These are phyloP conservation scores for Unio delphinus DNA, from an alignment of 2,888 invertebrate species.

Conservation along the genomic window DNA sequence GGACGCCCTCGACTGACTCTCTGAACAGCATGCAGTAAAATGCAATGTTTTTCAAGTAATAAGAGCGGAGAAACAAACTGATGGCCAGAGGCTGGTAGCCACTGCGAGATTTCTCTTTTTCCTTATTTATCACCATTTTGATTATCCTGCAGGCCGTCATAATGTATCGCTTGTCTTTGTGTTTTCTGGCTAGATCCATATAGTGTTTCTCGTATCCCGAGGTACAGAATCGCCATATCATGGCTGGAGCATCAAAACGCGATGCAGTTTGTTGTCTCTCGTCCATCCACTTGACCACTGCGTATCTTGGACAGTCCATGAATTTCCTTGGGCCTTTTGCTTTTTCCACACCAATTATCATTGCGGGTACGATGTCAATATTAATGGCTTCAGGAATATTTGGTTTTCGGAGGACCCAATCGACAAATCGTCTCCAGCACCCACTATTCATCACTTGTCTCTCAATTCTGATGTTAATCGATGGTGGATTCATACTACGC, in stretches of 20 bases:
- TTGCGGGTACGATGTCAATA: slow-evolving; percentile 39
- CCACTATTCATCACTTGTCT: background rate
- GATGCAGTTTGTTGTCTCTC: slow-evolving; percentile 4
- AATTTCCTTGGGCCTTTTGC: slow-evolving; percentile 12
- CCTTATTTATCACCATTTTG: slow-evolving; percentile 21
- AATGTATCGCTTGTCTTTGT: slow-evolving; percentile 21
- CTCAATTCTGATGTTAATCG: slow-evolving; percentile 25
- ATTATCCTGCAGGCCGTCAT: slow-evolving; percentile 38
- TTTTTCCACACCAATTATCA: slow-evolving; percentile 21
- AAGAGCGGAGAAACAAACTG: slow-evolving; percentile 22
- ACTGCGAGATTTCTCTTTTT: background rate
- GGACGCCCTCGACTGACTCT: slow-evolving; percentile 8
- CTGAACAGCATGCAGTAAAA: slow-evolving; percentile 18
- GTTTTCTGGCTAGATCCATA: slow-evolving; percentile 24
- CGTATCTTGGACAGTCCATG: slow-evolving; percentile 30
- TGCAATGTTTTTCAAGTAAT: slow-evolving; percentile 33
- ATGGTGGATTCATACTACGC: slow-evolving; percentile 21
- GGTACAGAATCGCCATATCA: slow-evolving; percentile 36
- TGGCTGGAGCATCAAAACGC: slow-evolving; percentile 12
- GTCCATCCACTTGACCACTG: slow-evolving; percentile 39
- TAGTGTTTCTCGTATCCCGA: slow-evolving; percentile 41
- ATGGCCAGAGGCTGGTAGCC: slow-evolving; percentile 14
- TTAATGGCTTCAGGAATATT: slow-evolving; percentile 15
- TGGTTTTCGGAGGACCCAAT: too few relatives aligned
- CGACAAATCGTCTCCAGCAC: background rate